phyloP scores from a whole-genome alignment of 2,113 vertebrate species.

The Morone chrysops region DNA sequence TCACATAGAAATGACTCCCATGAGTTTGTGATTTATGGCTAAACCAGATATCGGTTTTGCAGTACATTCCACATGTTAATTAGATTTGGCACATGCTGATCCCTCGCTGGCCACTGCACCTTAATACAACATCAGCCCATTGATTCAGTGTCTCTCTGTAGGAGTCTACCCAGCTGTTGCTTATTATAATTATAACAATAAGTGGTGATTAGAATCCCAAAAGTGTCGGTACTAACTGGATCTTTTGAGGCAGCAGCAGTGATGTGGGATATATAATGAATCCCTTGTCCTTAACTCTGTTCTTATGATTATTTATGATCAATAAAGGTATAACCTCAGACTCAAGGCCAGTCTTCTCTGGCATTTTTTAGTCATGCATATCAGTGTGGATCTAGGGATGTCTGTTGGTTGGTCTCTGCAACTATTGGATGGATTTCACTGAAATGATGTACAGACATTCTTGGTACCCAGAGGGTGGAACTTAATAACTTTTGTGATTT shows the following conservation, averaged over 20 bases:
- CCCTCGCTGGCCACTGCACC: slow-evolving; percentile 3
- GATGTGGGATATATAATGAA: slow-evolving; percentile 6
- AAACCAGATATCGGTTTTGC: neutral
- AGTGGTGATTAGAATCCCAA: slow-evolving; percentile 17
- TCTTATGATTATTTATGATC: slow-evolving; percentile 5
- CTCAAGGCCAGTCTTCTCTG: neutral
- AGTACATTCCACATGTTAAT: slow-evolving; percentile 54
- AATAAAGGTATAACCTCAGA: neutral
- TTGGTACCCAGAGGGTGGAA: neutral
- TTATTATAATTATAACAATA: slow-evolving; percentile 26
- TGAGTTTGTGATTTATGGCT: slow-evolving; percentile 41
- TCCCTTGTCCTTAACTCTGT: neutral
- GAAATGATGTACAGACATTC: neutral
- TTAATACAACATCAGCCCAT: neutral
- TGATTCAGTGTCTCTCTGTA: slow-evolving; percentile 18
- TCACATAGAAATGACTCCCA: slow-evolving; percentile 17
- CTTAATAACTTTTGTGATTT: neutral
- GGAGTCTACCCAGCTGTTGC: slow-evolving; percentile 17
- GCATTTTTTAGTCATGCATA: neutral
- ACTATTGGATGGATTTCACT: neutral
- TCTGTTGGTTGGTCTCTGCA: neutral
- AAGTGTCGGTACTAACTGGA: neutral
- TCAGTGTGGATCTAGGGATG: neutral
- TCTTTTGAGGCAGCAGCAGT: neutral
- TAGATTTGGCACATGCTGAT: slow-evolving; percentile 21